A percentile compares a stretch with the other conserved stretches of the same genome.
Evolutionary conservation across 2,113 vertebrate genomes (phyloP).

Genomic region (Dissostichus mawsoni): DNA sequence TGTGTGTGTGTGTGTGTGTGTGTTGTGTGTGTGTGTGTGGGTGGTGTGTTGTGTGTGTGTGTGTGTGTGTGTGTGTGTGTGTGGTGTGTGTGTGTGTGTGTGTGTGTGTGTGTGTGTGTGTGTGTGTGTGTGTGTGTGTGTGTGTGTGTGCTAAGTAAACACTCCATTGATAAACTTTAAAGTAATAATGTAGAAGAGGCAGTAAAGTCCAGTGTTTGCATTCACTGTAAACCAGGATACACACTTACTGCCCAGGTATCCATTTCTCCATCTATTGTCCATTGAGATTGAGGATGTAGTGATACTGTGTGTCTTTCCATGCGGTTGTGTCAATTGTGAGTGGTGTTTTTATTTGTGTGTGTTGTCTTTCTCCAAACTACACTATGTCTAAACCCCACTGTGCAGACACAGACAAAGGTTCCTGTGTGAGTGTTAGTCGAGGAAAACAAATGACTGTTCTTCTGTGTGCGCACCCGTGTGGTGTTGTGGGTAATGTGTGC

Average conservation of each 20-base stretch:
- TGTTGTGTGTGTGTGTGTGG: background rate
- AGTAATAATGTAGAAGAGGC: background rate
- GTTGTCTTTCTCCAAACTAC: slow-evolving; percentile 61
- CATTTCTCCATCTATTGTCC: slow-evolving; percentile 38
- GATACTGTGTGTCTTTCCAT: slow-evolving; percentile 32
- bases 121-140: background rate
- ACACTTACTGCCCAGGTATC: slow-evolving; percentile 27
- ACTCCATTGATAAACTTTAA: slow-evolving; percentile 2
- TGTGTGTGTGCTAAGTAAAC: slow-evolving; percentile 4
- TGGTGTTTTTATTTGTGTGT: slow-evolving; percentile 54
- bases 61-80: too few species aligned
- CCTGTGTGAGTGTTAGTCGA: slow-evolving; percentile 77
- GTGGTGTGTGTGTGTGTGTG: too few species aligned
- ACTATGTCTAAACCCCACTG: slow-evolving; percentile 60
- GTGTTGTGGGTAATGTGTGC: slow-evolving; percentile 66
- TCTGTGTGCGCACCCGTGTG: slow-evolving; percentile 34
- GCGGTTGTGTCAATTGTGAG: slow-evolving; percentile 37
- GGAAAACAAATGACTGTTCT: slow-evolving; percentile 81
- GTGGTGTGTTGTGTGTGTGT: too few species aligned
- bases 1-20: too few species aligned
- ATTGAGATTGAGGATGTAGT: slow-evolving; percentile 53
- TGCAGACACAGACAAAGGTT: slow-evolving; percentile 78
- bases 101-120: too few species aligned
- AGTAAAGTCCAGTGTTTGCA: slow-evolving; percentile 6
- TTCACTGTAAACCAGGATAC: background rate